phyloP scores from a whole-genome alignment of 2,888 invertebrate species.

The Drosophila kokeensis region DNA sequence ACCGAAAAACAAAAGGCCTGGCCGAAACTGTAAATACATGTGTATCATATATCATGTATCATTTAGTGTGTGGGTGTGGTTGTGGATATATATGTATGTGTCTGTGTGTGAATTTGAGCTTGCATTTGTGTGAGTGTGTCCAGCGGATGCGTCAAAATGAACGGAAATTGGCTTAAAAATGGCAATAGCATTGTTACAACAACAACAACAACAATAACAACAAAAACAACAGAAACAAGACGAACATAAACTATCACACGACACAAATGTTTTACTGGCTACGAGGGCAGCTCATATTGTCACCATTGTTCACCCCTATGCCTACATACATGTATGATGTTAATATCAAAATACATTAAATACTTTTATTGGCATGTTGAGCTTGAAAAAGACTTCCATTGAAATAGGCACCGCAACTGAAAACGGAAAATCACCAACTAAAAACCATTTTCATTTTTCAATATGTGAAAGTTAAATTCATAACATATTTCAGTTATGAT shows the following conservation, averaged over 20 bases:
- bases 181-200: conserved; percentile 62
- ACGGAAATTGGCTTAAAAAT: conserved; percentile 82
- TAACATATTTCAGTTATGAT: neutral
- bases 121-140: conserved; percentile 16
- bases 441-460: neutral
- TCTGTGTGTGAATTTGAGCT: neutral
- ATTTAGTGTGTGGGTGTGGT: conserved; percentile 8
- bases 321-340: neutral
- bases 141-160: conserved; percentile 78
- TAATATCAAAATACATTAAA: neutral
- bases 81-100: conserved; percentile 7
- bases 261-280: conserved; percentile 17
- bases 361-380: neutral
- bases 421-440: neutral
- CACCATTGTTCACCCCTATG: neutral
- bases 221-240: conserved; percentile 45
- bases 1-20: conserved; percentile 55
- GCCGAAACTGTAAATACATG: conserved; percentile 43
- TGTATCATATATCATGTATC: conserved; percentile 1
- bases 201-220: conserved; percentile 35
- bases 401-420: neutral
- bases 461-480: neutral
- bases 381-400: neutral
- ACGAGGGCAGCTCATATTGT: conserved; percentile 38
- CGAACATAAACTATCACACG: conserved; percentile 52